Conservation (phyloP, 1,140 invertebrate genomes). For the Cherax destructor region DNA sequence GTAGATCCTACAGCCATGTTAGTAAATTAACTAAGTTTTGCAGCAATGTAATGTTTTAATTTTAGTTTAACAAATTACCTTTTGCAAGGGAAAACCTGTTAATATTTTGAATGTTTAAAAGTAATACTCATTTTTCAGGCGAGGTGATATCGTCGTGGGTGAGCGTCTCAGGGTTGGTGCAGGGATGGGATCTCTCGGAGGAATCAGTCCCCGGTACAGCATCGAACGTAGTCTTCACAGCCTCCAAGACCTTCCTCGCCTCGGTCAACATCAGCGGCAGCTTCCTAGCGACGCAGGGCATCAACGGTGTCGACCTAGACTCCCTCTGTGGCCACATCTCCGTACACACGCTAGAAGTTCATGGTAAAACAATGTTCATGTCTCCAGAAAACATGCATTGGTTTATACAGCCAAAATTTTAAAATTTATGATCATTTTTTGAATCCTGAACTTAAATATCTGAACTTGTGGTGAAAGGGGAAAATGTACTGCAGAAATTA, state of each 20-base stretch:
- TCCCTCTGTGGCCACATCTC: neutral
- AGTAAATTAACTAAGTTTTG: no score
- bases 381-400: no score
- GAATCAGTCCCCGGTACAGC: neutral
- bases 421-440: no score
- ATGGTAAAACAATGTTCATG: neutral
- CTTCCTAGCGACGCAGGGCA: neutral
- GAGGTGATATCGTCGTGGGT: neutral
- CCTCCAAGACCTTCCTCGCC: neutral
- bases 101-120: no score
- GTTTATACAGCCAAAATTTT: no score
- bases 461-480: no score
- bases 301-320: neutral
- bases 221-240: neutral
- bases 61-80: no score
- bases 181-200: slow-evolving; percentile 15
- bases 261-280: neutral
- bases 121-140: neutral
- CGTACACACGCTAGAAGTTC: neutral
- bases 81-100: no score
- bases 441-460: no score
- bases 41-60: no score
- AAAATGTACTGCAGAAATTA: no score
- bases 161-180: neutral
- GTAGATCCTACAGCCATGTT: no score